Evolutionary conservation across 2,888 invertebrate species (phyloP), one percentile per base, ranked within the genome.

Genomic region (Hydrotaea cyrtoneurina): DNA sequence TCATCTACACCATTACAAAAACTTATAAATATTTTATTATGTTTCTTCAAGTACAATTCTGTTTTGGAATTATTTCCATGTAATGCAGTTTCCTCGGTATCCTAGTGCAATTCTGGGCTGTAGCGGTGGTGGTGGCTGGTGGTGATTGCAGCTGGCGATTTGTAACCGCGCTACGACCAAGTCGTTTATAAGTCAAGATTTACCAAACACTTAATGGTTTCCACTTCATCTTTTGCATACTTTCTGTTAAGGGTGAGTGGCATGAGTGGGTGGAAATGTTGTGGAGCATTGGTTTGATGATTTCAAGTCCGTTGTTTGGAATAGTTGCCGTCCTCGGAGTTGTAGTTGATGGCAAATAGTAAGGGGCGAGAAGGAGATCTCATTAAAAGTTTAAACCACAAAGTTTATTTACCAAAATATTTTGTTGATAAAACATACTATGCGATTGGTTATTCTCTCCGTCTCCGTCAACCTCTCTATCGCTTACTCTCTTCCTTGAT

Each of bases 381-480:
- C 86, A 86, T 86, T 86, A 86, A 86, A 86, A 86, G 85, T 86
- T 86, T 85, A 85, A 86, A 80, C 86, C 86, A 83, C 86, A 86
- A 86, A 86, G 83, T 86, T 86, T 83, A 78, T 82, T 82, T 78
- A 59, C 74, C 78, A 73, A 80, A 79, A 85, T 84, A 74, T 79
- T 72, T 73, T 72, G 79, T 75, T 80, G 78, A 84, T 83, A 80
- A 81, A 64, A 39, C 3, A 66, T 26, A 66, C 8, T 36, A 75
- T 71, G 75, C 31, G 59, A 81, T 71, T 78, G 62, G 53, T 36
- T 53, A 2, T 55, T 73, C 36, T 13, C 2, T 43, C 10, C 5
- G 3, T 43, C 62, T 80, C 10, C 5, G 3, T 43, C 62, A 76
- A 46, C 26, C 75, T 71, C 39, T 39, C 39, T 64, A 53, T 71